Conservation (phyloP, 2,113 vertebrate genomes). For the Chaenogobius annularis region DNA sequence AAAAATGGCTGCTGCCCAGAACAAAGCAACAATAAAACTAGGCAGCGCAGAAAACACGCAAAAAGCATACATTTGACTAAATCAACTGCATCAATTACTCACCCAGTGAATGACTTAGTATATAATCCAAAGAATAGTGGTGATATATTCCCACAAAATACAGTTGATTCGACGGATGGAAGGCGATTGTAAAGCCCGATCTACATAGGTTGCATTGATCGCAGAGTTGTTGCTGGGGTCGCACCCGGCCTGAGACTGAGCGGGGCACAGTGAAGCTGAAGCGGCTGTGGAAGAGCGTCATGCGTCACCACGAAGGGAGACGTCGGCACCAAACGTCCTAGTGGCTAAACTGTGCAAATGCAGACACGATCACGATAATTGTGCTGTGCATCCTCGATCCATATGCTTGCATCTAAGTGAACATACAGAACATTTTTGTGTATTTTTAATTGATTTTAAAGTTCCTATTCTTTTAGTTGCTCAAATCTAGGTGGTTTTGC, state of each 20-base stretch:
- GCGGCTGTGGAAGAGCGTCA: slow-evolving; percentile 35
- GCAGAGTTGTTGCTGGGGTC: slow-evolving; percentile 61
- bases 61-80: slow-evolving; percentile 11
- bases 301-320: slow-evolving; percentile 35
- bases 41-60: slow-evolving; percentile 46
- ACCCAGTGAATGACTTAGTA: slow-evolving; percentile 63
- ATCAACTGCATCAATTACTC: slow-evolving; percentile 46
- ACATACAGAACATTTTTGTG: no score
- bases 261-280: slow-evolving; percentile 32
- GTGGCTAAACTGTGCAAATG: not conserved
- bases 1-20: slow-evolving; percentile 84
- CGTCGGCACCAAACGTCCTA: not conserved
- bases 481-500: no score
- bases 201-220: slow-evolving; percentile 50
- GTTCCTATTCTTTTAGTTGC: no score
- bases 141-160: slow-evolving; percentile 64
- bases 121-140: slow-evolving; percentile 48
- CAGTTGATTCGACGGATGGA: slow-evolving; percentile 72
- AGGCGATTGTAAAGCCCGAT: slow-evolving; percentile 74
- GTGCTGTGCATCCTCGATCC: no score
- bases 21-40: slow-evolving; percentile 82
- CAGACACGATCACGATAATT: not conserved
- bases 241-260: slow-evolving; percentile 74
- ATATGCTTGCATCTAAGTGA: no score
- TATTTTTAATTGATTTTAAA: no score